Conservation (phyloP, 1,140 invertebrate genomes). For the Colletes latitarsis region DNA sequence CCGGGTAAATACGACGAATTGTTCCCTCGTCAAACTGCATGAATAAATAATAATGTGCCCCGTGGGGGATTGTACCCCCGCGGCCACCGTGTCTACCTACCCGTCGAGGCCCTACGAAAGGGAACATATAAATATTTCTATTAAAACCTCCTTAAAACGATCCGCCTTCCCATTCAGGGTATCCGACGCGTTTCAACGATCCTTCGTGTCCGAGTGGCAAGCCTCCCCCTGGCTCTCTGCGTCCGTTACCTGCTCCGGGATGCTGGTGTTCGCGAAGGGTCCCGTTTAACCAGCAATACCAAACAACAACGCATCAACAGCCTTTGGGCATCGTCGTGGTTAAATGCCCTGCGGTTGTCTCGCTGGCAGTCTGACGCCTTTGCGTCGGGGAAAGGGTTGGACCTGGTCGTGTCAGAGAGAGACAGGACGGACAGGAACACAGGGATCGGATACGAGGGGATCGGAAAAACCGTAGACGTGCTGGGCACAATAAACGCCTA, state of each 20-base stretch:
- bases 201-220: not conserved
- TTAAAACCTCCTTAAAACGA: slow-evolving; percentile 73
- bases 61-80: slow-evolving; percentile 31
- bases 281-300: not conserved
- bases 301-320: slow-evolving; percentile 7
- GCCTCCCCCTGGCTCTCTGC: not conserved
- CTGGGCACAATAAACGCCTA: slow-evolving; percentile 70
- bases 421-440: not conserved
- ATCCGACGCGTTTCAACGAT: slow-evolving; percentile 30
- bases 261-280: not conserved
- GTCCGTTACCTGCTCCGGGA: slow-evolving; percentile 15
- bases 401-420: slow-evolving; percentile 1
- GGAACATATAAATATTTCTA: slow-evolving; percentile 78
- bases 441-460: slow-evolving; percentile 9
- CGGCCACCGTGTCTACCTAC: slow-evolving; percentile 12
- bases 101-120: slow-evolving; percentile 32
- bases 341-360: slow-evolving; percentile 49
- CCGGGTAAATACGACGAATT: slow-evolving; percentile 74
- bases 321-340: not conserved
- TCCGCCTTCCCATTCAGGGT: slow-evolving; percentile 51
- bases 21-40: slow-evolving; percentile 76
- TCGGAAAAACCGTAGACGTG: slow-evolving; percentile 58
- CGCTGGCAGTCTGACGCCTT: not conserved
- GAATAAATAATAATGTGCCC: slow-evolving; percentile 75
- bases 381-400: not conserved